Evolutionary conservation across 30 jellyfish, hydroid and myxozoan genomes (phyloP), one percentile per base, ranked within the genome.

Genomic region (Hydra vulgaris): DNA sequence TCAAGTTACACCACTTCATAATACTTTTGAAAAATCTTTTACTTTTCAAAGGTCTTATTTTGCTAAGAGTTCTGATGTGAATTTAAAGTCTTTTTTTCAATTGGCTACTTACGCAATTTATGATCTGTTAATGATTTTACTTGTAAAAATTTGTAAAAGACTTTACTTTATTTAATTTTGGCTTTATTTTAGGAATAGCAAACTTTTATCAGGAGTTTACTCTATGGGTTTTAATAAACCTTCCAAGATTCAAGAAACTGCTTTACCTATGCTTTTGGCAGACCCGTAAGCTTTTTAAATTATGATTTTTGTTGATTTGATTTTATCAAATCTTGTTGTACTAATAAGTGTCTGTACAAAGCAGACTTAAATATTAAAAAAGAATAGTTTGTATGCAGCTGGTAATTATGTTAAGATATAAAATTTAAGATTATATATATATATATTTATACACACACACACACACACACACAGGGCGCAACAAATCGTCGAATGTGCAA

Each of bases 261-360:
- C 99, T 22, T 84, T 94, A n/a, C 99, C 99, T 1, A 93, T 94
- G 99, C 77, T 88, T 0, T 88, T 94, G 52, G 99, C 99, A 21
- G 96, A 93, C 72, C 97, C 99, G 96, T 94, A 84, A 54, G 99
- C 76, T n/a, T n/a, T n/a, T 26, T 74, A 20, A 52, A 15, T 61
- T 12, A 3, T 78, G 19, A 53, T 54, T 0, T 0, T 20, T 23
- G 21, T 53, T 76, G 8, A 16, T 25, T 21, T 76, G 80, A 8
- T 19, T 68, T 74, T 4, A 20, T 68, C 21, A 15, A 15, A 68
- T 68, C 8, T 4, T 68, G 8, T 68, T 68, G n/a, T n/a, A n/a
- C n/a, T n/a, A n/a, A n/a, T n/a, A n/a, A n/a, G n/a, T n/a, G n/a
- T n/a, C 18, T 61, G 72, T 61, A 18, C 19, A 61, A 61, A 0